These are phyloP conservation scores for Hirtodrosophila confusa DNA, from an alignment of 2,888 invertebrate genomes.

Conservation along the genomic window DNA sequence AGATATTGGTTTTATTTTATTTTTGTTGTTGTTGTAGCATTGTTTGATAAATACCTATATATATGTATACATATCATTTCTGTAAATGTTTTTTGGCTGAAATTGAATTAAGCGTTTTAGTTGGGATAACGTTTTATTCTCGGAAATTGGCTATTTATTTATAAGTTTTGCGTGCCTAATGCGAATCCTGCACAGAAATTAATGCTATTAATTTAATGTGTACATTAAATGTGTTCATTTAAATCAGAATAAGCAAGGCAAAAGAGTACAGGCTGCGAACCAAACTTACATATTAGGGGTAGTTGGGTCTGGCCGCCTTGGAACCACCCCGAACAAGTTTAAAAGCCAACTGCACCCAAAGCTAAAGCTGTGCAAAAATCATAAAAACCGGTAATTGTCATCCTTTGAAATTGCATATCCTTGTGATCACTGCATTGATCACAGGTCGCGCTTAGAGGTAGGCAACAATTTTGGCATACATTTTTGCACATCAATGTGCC, in stretches of 20 bases:
- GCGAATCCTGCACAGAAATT: constrained; percentile 39
- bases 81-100: constrained; percentile 13
- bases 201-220: constrained; percentile 39
- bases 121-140: constrained; percentile 8
- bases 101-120: constrained; percentile 41
- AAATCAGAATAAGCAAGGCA: not conserved
- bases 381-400: constrained; percentile 19
- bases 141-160: constrained; percentile 58
- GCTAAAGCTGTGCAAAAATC: not conserved
- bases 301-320: not conserved
- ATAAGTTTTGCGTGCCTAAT: constrained; percentile 27
- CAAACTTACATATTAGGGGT: constrained; percentile 17
- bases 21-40: not conserved
- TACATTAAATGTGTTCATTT: constrained; percentile 7
- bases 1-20: not conserved
- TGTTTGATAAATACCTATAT: constrained; percentile 27
- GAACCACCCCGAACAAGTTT: not conserved
- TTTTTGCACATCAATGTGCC: constrained; percentile 6
- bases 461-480: not conserved
- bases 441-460: not conserved
- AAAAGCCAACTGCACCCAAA: constrained; percentile 19
- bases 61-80: not conserved
- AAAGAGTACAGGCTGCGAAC: too few species aligned
- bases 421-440: constrained; percentile 27
- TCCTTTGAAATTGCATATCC: constrained; percentile 9